Base-by-base conservation (phyloP, 2,113 vertebrate genomes). In the Cheilinus undulatus region DNA sequence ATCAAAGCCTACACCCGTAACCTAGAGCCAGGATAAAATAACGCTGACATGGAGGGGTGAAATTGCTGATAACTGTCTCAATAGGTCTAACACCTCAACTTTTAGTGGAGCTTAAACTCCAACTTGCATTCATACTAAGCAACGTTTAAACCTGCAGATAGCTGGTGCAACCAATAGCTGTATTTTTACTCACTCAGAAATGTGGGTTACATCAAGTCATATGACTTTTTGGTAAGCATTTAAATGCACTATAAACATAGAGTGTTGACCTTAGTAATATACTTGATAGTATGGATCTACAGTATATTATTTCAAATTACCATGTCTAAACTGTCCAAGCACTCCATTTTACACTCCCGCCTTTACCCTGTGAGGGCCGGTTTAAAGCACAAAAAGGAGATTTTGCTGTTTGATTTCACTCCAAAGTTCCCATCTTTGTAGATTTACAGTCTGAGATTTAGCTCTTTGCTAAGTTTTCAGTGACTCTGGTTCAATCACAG, bases 371-470 rank as follows among this genome's bases (percentile, higher is more conserved):
- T 62, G 58, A n/a, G 69, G 43, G 50, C 30, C 15, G 26, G 57
- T 72, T 70, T n/a, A 81, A 88, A 91, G 83, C 89, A 86, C 89
- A 89, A 84, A 83, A 52, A 56, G 74, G 27, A 69, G 51, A 27
- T 46, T 34, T 65, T 53, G 40, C 69, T 70, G 49, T 78, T 68
- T 65, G 34, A 40, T 74, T 73, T 64, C n/a, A 73, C 48, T 58
- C 75, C 68, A 72, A 81, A 72, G 46, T 54, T 58, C 45, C 32
- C 49, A 76, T 54, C 36, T 60, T 22, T 57, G 4, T 34, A 65
- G 27, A 45, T 71, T 23, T 34, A 3, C 49, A 52, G 58, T 7
- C 49, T 74, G 26, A 51, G 45, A 62, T 54, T 59, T n/a, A 49
- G 34, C 53, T 22, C 23, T 34, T 38, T 23, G 53, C 30, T 4